These are phyloP conservation scores for Belgica antarctica DNA, from an alignment of 2,888 invertebrate genomes.

Conservation along the genomic window DNA sequence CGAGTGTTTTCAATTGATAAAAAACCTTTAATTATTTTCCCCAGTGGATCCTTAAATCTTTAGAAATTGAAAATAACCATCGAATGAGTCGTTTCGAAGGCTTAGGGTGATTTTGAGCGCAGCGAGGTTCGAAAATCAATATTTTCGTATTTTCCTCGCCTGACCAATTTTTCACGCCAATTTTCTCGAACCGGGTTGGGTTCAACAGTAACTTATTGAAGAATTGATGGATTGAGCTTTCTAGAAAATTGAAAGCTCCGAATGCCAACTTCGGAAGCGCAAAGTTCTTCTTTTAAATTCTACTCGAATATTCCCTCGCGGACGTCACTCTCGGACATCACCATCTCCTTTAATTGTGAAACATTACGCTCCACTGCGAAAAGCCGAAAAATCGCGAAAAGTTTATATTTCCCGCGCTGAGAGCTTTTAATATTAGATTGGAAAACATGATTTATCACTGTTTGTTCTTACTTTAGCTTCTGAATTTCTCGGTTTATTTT, in stretches of 20 bases:
- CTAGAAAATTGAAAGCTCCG: too few species aligned
- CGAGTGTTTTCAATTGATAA: too few species aligned
- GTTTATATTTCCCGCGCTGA: slow-evolving; percentile 12
- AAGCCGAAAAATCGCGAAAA: too few species aligned
- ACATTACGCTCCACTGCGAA: neutral
- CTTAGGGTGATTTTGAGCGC: neutral
- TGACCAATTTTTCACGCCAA: neutral
- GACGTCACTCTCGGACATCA: too few species aligned
- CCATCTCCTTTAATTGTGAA: neutral
- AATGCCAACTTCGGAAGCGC: too few species aligned
- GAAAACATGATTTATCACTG: slow-evolving; percentile 23
- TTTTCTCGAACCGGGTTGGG: too few species aligned
- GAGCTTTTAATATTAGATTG: neutral
- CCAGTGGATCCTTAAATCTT: neutral
- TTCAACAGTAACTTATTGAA: too few species aligned
- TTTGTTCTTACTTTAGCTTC: neutral
- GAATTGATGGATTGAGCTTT: too few species aligned
- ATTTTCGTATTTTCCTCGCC: neutral
- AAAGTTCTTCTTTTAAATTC: too few species aligned
- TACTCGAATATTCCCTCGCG: too few species aligned
- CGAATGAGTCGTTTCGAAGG: neutral
- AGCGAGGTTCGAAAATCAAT: neutral
- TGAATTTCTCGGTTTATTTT: too few species aligned
- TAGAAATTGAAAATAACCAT: neutral
- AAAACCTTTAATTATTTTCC: neutral